Evolutionary conservation across 2,113 vertebrate genomes (phyloP).

Genomic region (Climacteris rufus): DNA sequence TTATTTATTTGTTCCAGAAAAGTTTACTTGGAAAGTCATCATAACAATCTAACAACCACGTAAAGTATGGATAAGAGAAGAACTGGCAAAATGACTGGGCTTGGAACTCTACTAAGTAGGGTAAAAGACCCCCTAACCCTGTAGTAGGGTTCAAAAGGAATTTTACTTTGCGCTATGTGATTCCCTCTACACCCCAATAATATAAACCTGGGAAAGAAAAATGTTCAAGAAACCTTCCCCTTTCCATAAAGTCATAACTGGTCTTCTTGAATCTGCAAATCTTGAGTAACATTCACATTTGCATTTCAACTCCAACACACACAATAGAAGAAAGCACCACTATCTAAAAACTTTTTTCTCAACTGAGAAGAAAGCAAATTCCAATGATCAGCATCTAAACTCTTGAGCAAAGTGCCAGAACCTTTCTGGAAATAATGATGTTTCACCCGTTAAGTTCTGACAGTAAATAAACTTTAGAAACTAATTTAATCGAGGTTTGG

Average conservation of each 20-base stretch:
- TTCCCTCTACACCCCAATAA: neutral
- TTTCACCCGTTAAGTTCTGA: neutral
- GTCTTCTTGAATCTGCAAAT: neutral
- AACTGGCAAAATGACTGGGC: neutral
- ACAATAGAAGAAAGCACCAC: neutral
- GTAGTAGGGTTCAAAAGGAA: neutral
- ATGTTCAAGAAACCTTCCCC: neutral
- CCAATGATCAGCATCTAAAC: neutral
- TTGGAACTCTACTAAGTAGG: neutral
- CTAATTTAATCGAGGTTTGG: neutral
- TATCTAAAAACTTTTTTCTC: neutral
- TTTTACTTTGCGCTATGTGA: neutral
- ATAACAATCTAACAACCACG: neutral
- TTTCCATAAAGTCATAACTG: neutral
- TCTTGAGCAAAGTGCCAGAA: neutral
- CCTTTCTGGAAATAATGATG: neutral
- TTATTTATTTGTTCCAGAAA: neutral
- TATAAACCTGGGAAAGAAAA: neutral
- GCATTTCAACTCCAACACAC: neutral
- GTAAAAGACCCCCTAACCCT: fast-evolving
- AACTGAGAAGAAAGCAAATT: neutral
- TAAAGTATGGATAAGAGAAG: neutral
- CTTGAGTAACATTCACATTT: neutral
- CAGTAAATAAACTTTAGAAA: neutral
- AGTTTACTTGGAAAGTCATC: neutral